These are phyloP conservation scores for Bothrops alternatus DNA, from an alignment of 2,797 vertebrate species.

Conservation along the genomic window DNA sequence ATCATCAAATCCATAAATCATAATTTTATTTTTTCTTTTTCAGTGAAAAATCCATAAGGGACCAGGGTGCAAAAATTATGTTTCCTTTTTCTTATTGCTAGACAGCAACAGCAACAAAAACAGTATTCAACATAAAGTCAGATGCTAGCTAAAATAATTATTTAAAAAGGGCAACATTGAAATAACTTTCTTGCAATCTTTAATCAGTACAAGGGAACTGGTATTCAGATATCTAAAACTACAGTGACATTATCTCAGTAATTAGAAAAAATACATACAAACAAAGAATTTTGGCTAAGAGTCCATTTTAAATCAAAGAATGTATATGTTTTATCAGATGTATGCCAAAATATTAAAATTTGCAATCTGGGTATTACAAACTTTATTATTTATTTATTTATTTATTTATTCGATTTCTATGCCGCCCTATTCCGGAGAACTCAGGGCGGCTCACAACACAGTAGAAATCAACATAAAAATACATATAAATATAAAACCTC, in stretches of 20 bases:
- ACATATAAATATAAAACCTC: too few relatives aligned
- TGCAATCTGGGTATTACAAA: background rate
- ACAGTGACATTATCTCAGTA: background rate
- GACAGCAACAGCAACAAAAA: background rate
- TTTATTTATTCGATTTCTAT: too few relatives aligned
- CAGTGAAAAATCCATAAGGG: background rate
- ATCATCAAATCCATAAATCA: background rate
- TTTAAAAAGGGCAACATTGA: background rate
- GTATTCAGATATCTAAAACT: background rate
- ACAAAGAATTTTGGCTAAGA: background rate
- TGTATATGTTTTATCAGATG: background rate
- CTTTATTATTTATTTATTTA: too few relatives aligned
- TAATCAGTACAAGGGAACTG: background rate
- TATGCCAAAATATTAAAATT: background rate
- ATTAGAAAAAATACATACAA: background rate
- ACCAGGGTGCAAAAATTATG: background rate
- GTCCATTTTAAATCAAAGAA: background rate
- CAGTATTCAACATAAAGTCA: slow-evolving; percentile 23
- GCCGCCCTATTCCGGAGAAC: too few relatives aligned
- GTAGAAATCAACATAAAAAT: too few relatives aligned
- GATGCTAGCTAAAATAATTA: background rate
- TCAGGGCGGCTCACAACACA: too few relatives aligned
- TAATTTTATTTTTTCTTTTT: background rate
- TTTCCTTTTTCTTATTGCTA: slow-evolving; percentile 3
- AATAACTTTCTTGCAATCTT: background rate